Conservation (phyloP, 2,888 invertebrate species). For the Zygogramma bicolorata region DNA sequence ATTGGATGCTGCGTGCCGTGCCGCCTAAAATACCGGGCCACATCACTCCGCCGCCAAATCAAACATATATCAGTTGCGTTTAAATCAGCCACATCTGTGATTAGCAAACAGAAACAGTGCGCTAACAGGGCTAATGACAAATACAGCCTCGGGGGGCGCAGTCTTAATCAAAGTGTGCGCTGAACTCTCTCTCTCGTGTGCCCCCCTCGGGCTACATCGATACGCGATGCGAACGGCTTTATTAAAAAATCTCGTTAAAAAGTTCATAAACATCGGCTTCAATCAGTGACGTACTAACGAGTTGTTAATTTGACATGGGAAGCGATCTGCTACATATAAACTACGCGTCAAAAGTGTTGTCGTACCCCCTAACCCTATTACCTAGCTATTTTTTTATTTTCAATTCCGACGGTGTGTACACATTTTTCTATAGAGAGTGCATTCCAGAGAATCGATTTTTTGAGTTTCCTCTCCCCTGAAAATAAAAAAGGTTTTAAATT, state of each 20-base stretch:
- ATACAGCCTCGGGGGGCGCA: constrained; percentile 62
- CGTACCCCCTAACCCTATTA: too few relatives aligned
- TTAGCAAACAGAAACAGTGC: constrained; percentile 66
- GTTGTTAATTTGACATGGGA: too few relatives aligned
- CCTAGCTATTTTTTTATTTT: too few relatives aligned
- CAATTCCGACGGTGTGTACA: too few relatives aligned
- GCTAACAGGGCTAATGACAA: constrained; percentile 66
- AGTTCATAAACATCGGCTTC: constrained; percentile 42
- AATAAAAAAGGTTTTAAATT: too few relatives aligned
- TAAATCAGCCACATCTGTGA: constrained; percentile 65
- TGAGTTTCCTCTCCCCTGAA: too few relatives aligned
- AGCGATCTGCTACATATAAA: too few relatives aligned
- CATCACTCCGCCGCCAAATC: constrained; percentile 51
- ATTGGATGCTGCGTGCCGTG: neutral
- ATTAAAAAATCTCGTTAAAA: constrained; percentile 59
- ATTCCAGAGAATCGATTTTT: too few relatives aligned
- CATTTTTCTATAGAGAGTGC: too few relatives aligned
- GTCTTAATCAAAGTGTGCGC: constrained; percentile 62
- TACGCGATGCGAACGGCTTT: constrained; percentile 51
- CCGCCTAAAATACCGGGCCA: constrained; percentile 49
- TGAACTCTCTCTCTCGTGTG: constrained; percentile 47
- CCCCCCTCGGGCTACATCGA: constrained; percentile 58
- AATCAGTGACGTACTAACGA: neutral
- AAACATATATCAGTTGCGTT: constrained; percentile 47
- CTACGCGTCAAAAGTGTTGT: too few relatives aligned